Conservation (phyloP, 2,113 vertebrate genomes). For the Lutjanus erythropterus region DNA sequence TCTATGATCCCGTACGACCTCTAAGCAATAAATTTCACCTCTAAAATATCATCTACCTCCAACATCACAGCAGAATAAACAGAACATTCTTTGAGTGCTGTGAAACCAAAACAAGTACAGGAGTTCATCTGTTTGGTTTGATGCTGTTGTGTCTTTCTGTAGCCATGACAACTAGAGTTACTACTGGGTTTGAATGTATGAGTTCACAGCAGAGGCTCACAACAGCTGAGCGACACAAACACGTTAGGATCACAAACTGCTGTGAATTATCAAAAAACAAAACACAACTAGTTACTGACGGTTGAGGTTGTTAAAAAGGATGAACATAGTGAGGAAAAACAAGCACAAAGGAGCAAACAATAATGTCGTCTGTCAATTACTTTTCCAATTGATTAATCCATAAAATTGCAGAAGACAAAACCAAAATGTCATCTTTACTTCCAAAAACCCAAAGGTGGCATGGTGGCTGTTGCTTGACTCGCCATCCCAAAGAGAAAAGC, state of each 20-base stretch:
- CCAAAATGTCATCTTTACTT: not conserved
- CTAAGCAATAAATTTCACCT: constrained; percentile 50
- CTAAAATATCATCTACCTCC: constrained; percentile 47
- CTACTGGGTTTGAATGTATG: constrained; percentile 34
- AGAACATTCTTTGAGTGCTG: constrained; percentile 43
- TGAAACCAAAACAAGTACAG: constrained; percentile 33
- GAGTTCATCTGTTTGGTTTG: constrained; percentile 29
- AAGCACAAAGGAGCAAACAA: too few species aligned
- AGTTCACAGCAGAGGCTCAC: not conserved
- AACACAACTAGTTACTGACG: constrained; percentile 19
- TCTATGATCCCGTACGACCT: constrained; percentile 68
- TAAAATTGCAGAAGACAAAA: not conserved
- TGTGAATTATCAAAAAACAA: not conserved
- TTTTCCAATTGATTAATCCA: not conserved
- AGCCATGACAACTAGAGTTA: not conserved
- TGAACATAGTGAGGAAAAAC: not conserved
- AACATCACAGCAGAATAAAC: constrained; percentile 64
- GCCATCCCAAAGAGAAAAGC: not conserved
- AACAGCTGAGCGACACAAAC: constrained; percentile 22
- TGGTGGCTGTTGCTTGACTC: not conserved
- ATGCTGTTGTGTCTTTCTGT: constrained; percentile 5
- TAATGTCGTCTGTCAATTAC: not conserved
- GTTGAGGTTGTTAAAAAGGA: not conserved
- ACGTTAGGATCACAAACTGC: not conserved
- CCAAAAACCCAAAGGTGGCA: not conserved